Conservation (phyloP, 2,113 vertebrate species). For the Neofelis nebulosa region DNA sequence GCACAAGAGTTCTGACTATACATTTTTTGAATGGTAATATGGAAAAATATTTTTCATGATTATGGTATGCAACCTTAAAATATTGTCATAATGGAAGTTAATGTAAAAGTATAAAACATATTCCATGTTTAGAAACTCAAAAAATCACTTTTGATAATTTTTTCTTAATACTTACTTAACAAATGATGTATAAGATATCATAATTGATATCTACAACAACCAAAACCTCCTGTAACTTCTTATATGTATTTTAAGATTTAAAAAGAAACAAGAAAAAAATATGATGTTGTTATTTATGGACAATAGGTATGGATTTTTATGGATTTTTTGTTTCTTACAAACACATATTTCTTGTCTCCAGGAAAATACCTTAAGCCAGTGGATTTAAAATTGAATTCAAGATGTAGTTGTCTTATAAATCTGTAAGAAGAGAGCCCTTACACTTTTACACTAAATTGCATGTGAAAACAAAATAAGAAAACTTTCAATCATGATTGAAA, state of each 20-base stretch:
- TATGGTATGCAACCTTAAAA: background rate
- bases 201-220: background rate
- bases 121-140: background rate
- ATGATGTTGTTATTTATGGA: background rate
- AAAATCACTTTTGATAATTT: background rate
- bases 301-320: background rate
- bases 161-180: background rate
- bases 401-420: background rate
- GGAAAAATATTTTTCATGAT: background rate
- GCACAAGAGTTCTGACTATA: background rate
- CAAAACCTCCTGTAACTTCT: background rate
- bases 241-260: background rate
- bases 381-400: background rate
- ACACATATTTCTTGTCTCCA: background rate
- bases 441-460: background rate
- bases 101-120: background rate
- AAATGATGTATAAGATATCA: background rate
- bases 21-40: background rate
- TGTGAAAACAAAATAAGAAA: background rate
- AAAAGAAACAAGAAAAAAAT: background rate
- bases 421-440: background rate
- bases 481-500: background rate
- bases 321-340: background rate
- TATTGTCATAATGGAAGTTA: background rate
- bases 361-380: background rate